Base-by-base conservation (phyloP, 1,140 invertebrate genomes). In the Lithobius niger region DNA sequence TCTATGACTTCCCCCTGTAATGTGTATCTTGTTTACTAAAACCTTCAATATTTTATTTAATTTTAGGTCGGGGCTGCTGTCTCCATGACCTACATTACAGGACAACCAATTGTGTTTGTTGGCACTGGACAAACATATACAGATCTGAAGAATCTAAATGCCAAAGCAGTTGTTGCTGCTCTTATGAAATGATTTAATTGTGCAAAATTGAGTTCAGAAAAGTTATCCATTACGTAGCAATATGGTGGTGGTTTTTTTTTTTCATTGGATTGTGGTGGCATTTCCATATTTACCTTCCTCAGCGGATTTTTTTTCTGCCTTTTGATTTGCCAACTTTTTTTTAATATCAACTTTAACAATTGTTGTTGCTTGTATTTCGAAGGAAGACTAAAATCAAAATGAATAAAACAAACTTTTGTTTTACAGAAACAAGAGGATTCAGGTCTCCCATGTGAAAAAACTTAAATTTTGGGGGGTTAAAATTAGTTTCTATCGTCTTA, bases 81-180 rank as follows among this genome's bases (percentile, higher is more conserved):
- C 62, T 99, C 96, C 6, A 99, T 99, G 97, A 98, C 96, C 0
- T 99, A 99, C 67, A 97, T 98, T 55, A 99, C 97, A 27, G 97
- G 97, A 4, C 95, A 99, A 70, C 97, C 97, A 0, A 99, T 99
- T 59, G 91, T 99, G 24, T 99, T 99, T 72, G 96, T 99, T 24
- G 97, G 97, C 19, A 99, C 95, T 43, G 97, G 97, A 3, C 97
- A 99, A 75, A 99, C 95, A 0, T 99, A 99, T 69, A 90, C 89
- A 0, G 97, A 99, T 76, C 75, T 99, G 52, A 94, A 96, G 68
- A 91, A 88, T 58, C 76, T 99, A 47, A 97, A 99, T 74, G 91
- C 90, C 28, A 91, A 92, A 68, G 92, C 96, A 53, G 94, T 99
- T 25, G 95, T 99, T 18, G 81, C 89, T 68, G 85, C 94, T 58